phyloP scores from a whole-genome alignment of 2,113 vertebrate genomes.

The Prunella himalayana region DNA sequence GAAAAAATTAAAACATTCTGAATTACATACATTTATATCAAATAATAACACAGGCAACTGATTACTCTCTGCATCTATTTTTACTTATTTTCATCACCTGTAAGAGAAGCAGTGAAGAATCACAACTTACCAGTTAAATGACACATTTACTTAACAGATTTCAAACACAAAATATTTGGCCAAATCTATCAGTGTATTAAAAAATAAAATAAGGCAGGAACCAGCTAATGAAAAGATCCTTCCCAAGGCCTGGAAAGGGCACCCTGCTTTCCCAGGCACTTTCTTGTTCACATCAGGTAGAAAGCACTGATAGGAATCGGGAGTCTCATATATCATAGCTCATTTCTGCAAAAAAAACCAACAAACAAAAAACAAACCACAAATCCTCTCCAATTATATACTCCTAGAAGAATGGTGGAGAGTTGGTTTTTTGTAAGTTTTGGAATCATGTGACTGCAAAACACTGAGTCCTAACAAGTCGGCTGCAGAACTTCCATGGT shows the following conservation, averaged over 20 bases:
- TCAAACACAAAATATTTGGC: background rate
- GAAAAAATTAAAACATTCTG: background rate
- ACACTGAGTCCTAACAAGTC: background rate
- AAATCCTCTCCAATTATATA: background rate
- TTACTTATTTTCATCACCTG: background rate
- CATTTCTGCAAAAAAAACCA: background rate
- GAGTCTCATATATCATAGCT: background rate
- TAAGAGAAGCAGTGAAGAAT: background rate
- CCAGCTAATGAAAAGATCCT: background rate
- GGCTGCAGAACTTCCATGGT: background rate
- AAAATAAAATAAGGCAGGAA: background rate
- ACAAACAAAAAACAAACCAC: background rate
- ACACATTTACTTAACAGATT: background rate
- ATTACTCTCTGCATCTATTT: background rate
- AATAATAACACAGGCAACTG: background rate
- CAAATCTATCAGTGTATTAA: background rate
- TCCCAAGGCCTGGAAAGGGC: background rate
- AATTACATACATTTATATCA: background rate
- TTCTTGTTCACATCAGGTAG: background rate
- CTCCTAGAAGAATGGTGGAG: background rate
- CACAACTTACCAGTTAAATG: background rate
- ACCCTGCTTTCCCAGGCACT: background rate
- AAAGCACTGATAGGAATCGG: background rate
- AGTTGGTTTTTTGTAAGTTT: background rate
- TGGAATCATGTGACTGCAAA: background rate